Percentiles rank a stretch among this genome's conserved stretches.
These are phyloP conservation scores for Tenebrio molitor DNA, from an alignment of 1,140 invertebrate genomes.

Conservation along the genomic window DNA sequence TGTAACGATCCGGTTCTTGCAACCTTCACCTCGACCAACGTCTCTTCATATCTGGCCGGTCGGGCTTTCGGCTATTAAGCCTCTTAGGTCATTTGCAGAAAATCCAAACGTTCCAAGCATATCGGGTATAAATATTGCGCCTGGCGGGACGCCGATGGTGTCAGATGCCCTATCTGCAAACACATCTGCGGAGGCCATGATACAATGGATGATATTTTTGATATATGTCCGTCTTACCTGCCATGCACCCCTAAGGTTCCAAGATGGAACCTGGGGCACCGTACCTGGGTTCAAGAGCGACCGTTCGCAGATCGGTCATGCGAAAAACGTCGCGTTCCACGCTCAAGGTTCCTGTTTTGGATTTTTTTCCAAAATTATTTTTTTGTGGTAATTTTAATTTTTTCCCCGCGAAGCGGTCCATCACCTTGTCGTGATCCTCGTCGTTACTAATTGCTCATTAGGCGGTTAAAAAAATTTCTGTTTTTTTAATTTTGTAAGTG, in stretches of 20 bases:
- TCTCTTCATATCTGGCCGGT: slow-evolving; percentile 45
- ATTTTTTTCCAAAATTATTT: no score
- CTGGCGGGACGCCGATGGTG: slow-evolving; percentile 50
- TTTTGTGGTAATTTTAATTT: no score
- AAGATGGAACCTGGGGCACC: no score
- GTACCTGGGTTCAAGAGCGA: no score
- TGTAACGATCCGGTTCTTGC: slow-evolving; percentile 57
- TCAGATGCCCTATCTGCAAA: slow-evolving; percentile 50
- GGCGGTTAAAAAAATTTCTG: no score
- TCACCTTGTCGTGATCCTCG: no score
- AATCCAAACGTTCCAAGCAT: slow-evolving; percentile 23
- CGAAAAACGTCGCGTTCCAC: no score
- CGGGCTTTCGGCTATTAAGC: slow-evolving; percentile 36
- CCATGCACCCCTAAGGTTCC: slow-evolving; percentile 45
- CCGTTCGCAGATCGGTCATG: no score
- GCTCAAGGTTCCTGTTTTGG: no score
- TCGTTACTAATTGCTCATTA: no score
- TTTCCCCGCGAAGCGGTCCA: no score
- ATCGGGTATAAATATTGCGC: slow-evolving; percentile 49
- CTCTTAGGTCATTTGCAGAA: slow-evolving; percentile 48
- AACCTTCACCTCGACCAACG: slow-evolving; percentile 53
- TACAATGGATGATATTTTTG: slow-evolving; percentile 50
- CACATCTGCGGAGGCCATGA: slow-evolving; percentile 44
- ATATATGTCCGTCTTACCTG: slow-evolving; percentile 53
- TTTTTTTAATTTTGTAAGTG: no score